Evolutionary conservation across 2,113 vertebrate species (phyloP), one percentile per base, ranked within the genome.

Genomic region (Trogon surrucura): DNA sequence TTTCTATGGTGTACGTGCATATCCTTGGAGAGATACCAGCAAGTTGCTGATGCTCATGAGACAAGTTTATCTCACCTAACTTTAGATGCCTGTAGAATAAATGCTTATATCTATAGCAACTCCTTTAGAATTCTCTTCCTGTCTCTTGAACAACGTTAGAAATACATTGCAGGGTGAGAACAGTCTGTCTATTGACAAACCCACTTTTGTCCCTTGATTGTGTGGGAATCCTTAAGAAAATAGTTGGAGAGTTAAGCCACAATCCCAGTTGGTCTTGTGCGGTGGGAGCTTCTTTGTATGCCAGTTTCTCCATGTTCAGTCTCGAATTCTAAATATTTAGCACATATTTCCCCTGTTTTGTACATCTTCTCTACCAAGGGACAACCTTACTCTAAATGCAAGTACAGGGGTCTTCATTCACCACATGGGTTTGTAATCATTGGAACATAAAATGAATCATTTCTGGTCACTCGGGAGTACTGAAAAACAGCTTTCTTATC

Each of bases 221-320:
- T 83, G 11, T 53, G 19, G 8, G 19, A 88, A 61, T 54, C 7
- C 27, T 77, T 21, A 72, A 11, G 27, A 58, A 94, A 85, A 62
- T 2, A 38, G 3, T 58, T 54, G 25, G 62, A 44, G 14, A 72
- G 4, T 64, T 47, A 80, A 77, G 2, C 25, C 34, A 50, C 3
- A 12, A 51, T 47, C 12, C 13, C 16, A 16, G 0, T 1, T 25
- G 58, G 6, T 44, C 30, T 75, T 61, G 5, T 16, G 16, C 22
- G 4, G 16, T 64, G 58, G 16, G 6, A 82, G 10, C 3, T 81
- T 45, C 29, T 56, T 80, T 73, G 10, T 45, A n/a, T 7, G n/a
- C 23, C 21, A 14, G 10, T 57, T 85, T 19, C 45, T 75, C 26
- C 5, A 0, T 41, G 13, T 58, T 0, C 0, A 62, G 30, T 73